Base-by-base conservation (phyloP, 2,888 invertebrate genomes). In the Busseola fusca region DNA sequence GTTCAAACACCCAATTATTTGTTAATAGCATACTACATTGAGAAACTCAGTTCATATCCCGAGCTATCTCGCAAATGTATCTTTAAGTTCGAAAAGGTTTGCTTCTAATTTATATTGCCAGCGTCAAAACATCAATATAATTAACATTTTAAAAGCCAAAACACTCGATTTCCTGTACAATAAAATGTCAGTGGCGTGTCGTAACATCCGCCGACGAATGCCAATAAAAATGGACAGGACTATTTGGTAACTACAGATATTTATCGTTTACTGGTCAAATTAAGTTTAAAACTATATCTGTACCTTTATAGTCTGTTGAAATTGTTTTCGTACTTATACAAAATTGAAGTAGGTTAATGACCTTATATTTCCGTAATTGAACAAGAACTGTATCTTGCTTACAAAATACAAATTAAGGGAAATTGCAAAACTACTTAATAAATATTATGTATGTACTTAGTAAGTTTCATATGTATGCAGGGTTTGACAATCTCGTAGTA, bases 141-240 rank as follows among this genome's bases (percentile, higher is more conserved):
- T 81, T 78, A 80, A 66, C 75, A 70, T 74, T 81, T 83, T 65
- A 72, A 81, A 80, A 81, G 84, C 77, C 69, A 69, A 78, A 78
- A 82, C 74, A 84, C 80, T 81, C 81, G 77, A 87, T 90, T 89
- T 89, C 89, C 90, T 89, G 90, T 86, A 87, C 84, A 81, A 84
- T 86, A 85, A 86, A 86, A 86, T 82, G 87, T 85, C 85, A 84
- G 87, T 69, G 60, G 74, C 71, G 81, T 90, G 84, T 85, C 81
- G 89, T 86, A 88, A 89, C 83, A 86, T 89, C 89, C 90, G 90
- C 74, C 84, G 83, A 78, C 75, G 76, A 79, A 78, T 75, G 69
- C 72, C 78, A 81, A 77, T 86, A 85, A 80, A 79, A 76, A 76
- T 74, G 56, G 78, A 45, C 78, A 75, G 77, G 83, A 83, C 65